Evolutionary conservation across 2,113 vertebrate species (phyloP).

Genomic region (Tragelaphus scriptus): DNA sequence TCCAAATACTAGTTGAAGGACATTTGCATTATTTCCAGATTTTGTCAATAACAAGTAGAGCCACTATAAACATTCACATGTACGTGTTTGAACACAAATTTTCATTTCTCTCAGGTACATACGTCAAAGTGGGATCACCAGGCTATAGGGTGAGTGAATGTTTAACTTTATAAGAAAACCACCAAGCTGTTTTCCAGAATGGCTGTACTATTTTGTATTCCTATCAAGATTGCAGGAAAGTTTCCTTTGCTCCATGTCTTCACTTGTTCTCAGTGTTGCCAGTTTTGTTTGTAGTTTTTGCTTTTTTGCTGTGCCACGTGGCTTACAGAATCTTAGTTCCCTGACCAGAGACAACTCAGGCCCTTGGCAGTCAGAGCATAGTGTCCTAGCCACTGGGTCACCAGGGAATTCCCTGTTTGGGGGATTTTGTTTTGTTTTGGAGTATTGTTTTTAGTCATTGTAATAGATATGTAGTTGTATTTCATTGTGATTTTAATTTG

Average conservation of each 20-base stretch:
- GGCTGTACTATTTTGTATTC: not conserved
- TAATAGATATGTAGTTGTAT: not conserved
- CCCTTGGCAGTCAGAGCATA: not conserved
- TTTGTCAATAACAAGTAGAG: not conserved
- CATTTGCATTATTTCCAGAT: not conserved
- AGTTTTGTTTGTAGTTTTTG: not conserved
- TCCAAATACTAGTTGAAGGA: not conserved
- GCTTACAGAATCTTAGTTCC: not conserved
- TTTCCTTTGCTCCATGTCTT: not conserved
- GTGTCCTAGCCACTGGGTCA: not conserved
- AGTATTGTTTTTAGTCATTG: not conserved
- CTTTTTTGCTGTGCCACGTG: not conserved
- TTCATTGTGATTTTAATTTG: constrained; percentile 2
- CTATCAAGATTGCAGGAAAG: not conserved
- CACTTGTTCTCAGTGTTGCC: not conserved
- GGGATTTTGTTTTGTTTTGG: not conserved
- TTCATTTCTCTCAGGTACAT: not conserved
- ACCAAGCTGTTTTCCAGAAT: not conserved
- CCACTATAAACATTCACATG: not conserved
- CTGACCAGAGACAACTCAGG: not conserved
- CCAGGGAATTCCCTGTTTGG: not conserved
- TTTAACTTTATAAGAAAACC: not conserved
- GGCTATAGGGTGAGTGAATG: not conserved
- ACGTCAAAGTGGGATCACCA: not conserved
- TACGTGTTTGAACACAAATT: not conserved